phyloP scores from a whole-genome alignment of 2,888 invertebrate species.

The Orchesella flavescens region DNA sequence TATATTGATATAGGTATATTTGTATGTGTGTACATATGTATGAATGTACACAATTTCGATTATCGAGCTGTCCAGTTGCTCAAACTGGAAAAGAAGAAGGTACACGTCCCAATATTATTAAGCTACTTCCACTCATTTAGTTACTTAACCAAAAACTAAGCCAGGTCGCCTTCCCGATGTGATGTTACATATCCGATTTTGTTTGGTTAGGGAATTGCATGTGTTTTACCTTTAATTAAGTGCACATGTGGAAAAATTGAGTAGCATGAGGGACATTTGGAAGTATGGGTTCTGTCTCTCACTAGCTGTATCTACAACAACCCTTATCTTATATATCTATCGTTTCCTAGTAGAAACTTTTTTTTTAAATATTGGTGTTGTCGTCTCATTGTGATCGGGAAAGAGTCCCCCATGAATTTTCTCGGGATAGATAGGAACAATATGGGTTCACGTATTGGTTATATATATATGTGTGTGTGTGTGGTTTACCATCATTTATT shows the following conservation, averaged over 20 bases:
- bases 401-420: too few species aligned
- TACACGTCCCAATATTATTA: conserved; percentile 50
- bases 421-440: background rate
- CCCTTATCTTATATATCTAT: too few species aligned
- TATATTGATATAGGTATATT: background rate
- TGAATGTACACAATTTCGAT: conserved; percentile 21
- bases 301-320: background rate
- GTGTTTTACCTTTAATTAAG: conserved; percentile 62
- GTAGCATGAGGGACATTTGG: conserved; percentile 10
- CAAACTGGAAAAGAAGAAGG: background rate
- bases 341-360: too few species aligned
- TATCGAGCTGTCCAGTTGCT: conserved; percentile 26
- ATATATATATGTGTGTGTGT: too few species aligned
- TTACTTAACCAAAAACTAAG: background rate
- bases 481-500: too few species aligned
- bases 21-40: background rate
- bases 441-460: background rate
- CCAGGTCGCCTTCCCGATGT: background rate
- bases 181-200: background rate
- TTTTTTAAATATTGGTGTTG: too few species aligned
- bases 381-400: too few species aligned
- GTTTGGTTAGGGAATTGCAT: conserved; percentile 57
- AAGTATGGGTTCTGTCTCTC: background rate
- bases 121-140: conserved; percentile 16
- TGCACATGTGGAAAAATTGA: conserved; percentile 48